Conservation (phyloP, 1,140 invertebrate species). For the Potamilus streckersoni region DNA sequence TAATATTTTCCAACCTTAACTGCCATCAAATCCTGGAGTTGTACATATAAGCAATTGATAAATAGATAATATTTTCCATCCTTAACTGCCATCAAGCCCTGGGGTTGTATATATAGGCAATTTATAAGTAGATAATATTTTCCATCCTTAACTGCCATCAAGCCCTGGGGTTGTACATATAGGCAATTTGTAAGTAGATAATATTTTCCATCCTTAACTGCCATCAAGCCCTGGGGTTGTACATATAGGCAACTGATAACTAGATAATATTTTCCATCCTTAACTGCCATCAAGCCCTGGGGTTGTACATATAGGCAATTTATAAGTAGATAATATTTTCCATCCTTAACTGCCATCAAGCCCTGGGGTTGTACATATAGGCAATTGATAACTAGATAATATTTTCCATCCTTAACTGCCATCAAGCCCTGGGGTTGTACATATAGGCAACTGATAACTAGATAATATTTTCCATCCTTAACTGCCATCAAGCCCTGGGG, state of each 20-base stretch:
- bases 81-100: conserved; percentile 37
- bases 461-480: conserved; percentile 9
- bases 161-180: conserved; percentile 46
- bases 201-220: conserved; percentile 13
- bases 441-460: not conserved
- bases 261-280: conserved; percentile 1
- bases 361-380: conserved; percentile 38
- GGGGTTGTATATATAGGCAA: conserved; percentile 10
- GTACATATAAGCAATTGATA: conserved; percentile 4
- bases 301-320: conserved; percentile 20
- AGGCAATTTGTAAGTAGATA: not conserved
- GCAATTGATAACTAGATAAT: not conserved
- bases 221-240: conserved; percentile 41
- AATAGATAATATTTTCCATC: not conserved
- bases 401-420: conserved; percentile 11
- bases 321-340: not conserved
- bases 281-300: conserved; percentile 37
- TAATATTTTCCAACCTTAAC: conserved; percentile 12
- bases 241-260: conserved; percentile 2
- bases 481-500: conserved; percentile 37
- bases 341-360: conserved; percentile 26
- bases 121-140: not conserved
- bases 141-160: conserved; percentile 6
- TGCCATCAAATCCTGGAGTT: conserved; percentile 38
- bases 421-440: conserved; percentile 43